Evolutionary conservation across 1,140 invertebrate species (phyloP), one percentile per base, ranked within the genome.

Genomic region (Nephotettix cincticeps): DNA sequence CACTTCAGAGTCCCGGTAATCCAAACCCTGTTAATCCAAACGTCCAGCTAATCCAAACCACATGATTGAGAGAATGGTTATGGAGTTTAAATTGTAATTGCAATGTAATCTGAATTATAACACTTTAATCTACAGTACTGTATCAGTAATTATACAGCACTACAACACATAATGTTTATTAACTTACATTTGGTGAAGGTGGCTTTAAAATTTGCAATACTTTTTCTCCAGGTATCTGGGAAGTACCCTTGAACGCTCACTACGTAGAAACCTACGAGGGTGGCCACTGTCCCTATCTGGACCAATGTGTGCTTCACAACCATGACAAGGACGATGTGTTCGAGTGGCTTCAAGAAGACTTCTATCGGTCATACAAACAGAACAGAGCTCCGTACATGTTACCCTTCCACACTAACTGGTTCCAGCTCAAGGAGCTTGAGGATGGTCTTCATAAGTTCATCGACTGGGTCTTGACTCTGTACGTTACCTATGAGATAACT

Each of bases 381-480:
- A 95, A 96, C 79, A 85, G 91, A 72, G 94, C 94, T 0, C 94
- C 94, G 0, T 95, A 96, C 78, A 94, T 95, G 91, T 93, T 96
- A 90, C 90, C 94, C 3, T 94, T 96, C 86, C 93, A 96, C 74
- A 96, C 94, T 11, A 96, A 95, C 81, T 97, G 94, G 94, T 96
- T 97, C 85, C 93, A 95, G 77, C 93, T 94, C 61, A 92, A 94
- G 74, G 91, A 91, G 73, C 82, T 96, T 0, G 93, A 95, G 79
- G 82, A 87, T 70, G 94, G 93, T 27, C 83, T 97, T 1, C 89
- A 91, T 68, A 95, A 95, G 79, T 97, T 97, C 79, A 80, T 97
- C 25, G 90, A 94, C 71, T 94, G 92, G 90, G 88, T 89, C 0
- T 82, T 88, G 27, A 86, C 86, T 63, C 81, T 91, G 90, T 94